phyloP scores from a whole-genome alignment of 2,113 vertebrate species.

The Trinectes maculatus region DNA sequence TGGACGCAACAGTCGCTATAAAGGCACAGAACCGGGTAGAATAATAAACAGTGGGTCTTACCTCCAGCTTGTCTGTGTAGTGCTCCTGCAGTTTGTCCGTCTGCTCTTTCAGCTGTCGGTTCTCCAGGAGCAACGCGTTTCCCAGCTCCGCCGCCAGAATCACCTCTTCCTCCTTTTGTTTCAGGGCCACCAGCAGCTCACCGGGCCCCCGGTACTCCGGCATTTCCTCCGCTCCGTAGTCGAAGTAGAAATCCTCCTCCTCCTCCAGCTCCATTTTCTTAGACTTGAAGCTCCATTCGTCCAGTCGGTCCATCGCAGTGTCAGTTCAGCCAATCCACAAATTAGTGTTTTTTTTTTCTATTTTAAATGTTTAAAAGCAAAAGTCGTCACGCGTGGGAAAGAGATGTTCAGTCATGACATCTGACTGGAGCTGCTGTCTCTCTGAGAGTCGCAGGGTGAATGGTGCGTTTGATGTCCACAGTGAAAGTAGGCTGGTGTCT shows the following conservation, averaged over 20 bases:
- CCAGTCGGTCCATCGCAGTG: conserved; percentile 67
- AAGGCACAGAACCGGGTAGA: no score
- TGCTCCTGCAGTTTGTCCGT: conserved; percentile 72
- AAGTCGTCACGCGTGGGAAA: not conserved
- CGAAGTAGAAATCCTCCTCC: conserved; percentile 77
- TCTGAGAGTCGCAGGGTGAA: not conserved
- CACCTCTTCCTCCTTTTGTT: conserved; percentile 84
- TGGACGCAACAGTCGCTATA: no score
- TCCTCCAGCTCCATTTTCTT: conserved; percentile 68
- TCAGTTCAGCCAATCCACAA: not conserved
- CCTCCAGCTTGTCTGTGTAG: conserved; percentile 80
- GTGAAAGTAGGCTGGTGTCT: conserved; percentile 17
- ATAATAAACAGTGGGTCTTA: no score
- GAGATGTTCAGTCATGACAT: conserved; percentile 8
- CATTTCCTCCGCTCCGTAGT: conserved; percentile 74
- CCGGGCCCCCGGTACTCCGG: conserved; percentile 71
- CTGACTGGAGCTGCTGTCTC: not conserved
- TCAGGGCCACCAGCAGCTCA: conserved; percentile 78
- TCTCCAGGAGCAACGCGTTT: conserved; percentile 83
- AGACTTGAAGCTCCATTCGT: conserved; percentile 69
- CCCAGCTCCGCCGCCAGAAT: conserved; percentile 84
- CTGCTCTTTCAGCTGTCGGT: conserved; percentile 79
- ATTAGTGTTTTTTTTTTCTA: not conserved
- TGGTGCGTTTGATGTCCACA: not conserved
- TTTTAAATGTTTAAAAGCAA: not conserved